phyloP scores from a whole-genome alignment of 2,113 vertebrate genomes.

The Mobula hypostoma region DNA sequence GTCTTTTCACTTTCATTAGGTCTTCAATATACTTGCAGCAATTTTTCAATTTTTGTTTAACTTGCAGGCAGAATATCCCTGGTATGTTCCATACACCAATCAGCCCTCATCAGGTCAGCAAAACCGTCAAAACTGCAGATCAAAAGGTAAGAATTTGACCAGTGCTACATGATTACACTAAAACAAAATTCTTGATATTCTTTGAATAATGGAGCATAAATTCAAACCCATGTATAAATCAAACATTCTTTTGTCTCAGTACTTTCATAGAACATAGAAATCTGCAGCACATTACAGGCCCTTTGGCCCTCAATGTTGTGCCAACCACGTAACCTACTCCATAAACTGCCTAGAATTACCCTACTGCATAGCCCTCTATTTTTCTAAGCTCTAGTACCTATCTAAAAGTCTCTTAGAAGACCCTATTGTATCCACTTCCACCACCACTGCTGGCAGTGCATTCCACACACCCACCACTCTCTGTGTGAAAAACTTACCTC shows the following conservation, averaged over 20 bases:
- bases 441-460: no score
- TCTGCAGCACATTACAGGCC: no score
- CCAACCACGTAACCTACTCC: no score
- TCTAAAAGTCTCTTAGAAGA: no score
- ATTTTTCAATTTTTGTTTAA: not conserved
- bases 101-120: slow-evolving; percentile 9
- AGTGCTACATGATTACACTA: not conserved
- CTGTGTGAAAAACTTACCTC: no score
- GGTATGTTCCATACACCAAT: slow-evolving; percentile 2
- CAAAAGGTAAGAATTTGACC: slow-evolving; percentile 18
- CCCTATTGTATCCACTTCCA: no score
- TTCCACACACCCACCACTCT: no score
- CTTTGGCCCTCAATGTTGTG: no score
- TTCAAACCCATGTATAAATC: not conserved
- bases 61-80: not conserved
- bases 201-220: not conserved
- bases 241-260: not conserved
- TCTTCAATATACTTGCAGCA: not conserved
- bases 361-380: no score
- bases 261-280: no score
- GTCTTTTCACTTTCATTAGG: not conserved
- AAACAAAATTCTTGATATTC: not conserved
- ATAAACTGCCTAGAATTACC: no score
- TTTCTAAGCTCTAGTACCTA: no score
- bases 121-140: slow-evolving; percentile 1